Evolutionary conservation across 2,888 invertebrate species (phyloP).

Genomic region (Steinernema carpocapsae): DNA sequence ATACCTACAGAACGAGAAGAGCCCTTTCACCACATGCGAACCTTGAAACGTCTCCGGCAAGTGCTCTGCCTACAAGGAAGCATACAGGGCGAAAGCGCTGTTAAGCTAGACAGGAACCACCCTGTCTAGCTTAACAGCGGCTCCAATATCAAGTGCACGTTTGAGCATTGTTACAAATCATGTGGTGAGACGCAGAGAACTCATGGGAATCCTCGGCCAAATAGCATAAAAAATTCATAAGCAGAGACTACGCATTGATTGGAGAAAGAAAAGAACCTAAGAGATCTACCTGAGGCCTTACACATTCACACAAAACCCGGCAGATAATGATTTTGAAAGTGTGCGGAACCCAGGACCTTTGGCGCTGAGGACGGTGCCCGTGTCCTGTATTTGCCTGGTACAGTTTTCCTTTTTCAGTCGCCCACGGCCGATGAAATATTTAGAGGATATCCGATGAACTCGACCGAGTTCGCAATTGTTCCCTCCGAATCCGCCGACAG

Average conservation of each 20-base stretch:
- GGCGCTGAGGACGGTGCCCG: no score
- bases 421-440: conserved; percentile 20
- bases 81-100: background rate
- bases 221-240: conserved; percentile 29
- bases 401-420: no score
- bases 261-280: conserved; percentile 1
- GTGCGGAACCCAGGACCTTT: no score
- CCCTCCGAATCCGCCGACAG: conserved; percentile 1
- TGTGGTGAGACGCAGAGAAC: background rate
- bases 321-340: background rate
- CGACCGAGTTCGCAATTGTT: conserved; percentile 8
- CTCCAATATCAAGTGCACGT: background rate
- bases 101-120: background rate
- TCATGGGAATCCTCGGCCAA: conserved; percentile 34
- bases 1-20: conserved; percentile 24
- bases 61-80: background rate
- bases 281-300: background rate
- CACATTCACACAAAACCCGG: no score
- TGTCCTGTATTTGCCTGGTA: no score
- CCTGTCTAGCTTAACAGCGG: background rate
- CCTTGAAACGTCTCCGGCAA: background rate
- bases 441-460: conserved; percentile 25
- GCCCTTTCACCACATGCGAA: background rate
- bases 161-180: background rate
- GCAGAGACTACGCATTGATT: conserved; percentile 15